Conservation (phyloP, 2,113 vertebrate species). For the Ciconia maguari region DNA sequence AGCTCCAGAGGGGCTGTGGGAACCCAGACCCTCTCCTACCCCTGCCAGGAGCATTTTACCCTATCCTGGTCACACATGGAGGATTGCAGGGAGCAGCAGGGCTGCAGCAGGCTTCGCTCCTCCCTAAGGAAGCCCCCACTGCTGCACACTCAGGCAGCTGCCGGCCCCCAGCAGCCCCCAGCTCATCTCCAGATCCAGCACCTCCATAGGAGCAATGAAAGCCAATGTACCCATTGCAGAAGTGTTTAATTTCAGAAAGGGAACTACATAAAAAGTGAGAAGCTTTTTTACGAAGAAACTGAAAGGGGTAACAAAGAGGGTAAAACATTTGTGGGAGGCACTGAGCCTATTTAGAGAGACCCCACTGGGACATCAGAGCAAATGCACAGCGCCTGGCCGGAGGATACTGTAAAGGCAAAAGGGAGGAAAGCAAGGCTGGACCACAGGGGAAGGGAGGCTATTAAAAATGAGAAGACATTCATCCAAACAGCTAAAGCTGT, state of each 20-base stretch:
- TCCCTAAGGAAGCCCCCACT: neutral
- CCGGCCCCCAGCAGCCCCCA: neutral
- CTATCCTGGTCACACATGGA: neutral
- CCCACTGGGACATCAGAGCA: neutral
- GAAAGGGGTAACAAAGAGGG: neutral
- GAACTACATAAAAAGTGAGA: neutral
- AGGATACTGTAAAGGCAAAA: neutral
- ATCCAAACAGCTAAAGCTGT: neutral
- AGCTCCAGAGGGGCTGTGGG: neutral
- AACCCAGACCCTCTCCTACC: neutral
- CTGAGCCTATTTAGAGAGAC: neutral
- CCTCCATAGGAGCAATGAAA: neutral
- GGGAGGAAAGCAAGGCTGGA: neutral
- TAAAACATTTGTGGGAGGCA: neutral
- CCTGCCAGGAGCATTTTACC: neutral
- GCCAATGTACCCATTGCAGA: neutral
- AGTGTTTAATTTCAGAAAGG: neutral
- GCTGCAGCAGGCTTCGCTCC: neutral
- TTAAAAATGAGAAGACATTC: neutral
- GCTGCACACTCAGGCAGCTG: neutral
- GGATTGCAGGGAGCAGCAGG: neutral
- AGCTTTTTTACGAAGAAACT: neutral
- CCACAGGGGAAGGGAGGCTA: neutral
- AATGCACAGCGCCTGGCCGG: neutral
- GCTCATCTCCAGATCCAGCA: neutral